Evolutionary conservation across 2,113 vertebrate species (phyloP).

Genomic region (Antennarius striatus): DNA sequence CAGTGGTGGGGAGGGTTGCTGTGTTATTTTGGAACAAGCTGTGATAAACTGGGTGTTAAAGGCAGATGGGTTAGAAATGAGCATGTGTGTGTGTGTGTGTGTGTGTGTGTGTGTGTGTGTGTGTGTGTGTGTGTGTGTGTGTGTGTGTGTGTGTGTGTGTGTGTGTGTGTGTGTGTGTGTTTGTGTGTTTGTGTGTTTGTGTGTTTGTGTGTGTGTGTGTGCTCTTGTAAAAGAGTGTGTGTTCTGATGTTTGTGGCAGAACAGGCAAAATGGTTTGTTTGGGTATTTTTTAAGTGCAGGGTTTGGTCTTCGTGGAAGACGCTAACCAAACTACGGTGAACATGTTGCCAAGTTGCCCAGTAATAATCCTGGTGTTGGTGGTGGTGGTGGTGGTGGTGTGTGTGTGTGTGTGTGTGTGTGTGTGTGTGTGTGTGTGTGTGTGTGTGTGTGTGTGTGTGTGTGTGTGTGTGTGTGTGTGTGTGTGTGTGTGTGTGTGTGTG

Average conservation of each 20-base stretch:
- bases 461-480: not conserved
- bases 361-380: slow-evolving; percentile 42
- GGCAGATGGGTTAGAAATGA: slow-evolving; percentile 57
- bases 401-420: slow-evolving; percentile 13
- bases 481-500: too few relatives aligned
- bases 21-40: slow-evolving; percentile 62
- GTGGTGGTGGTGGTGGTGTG: slow-evolving; percentile 35
- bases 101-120: too few relatives aligned
- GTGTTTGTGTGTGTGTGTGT: too few relatives aligned
- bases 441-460: not conserved
- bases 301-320: slow-evolving; percentile 47
- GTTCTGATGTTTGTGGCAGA: not conserved
- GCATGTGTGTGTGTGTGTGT: not conserved
- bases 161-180: not conserved
- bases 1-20: slow-evolving; percentile 42
- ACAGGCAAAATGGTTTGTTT: slow-evolving; percentile 17
- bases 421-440: not conserved
- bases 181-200: not conserved
- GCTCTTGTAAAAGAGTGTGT: not conserved
- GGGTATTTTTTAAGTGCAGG: slow-evolving; percentile 55
- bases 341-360: slow-evolving; percentile 22
- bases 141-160: not conserved
- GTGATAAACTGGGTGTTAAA: slow-evolving; percentile 63
- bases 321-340: slow-evolving; percentile 40
- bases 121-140: too few relatives aligned